These are phyloP conservation scores for Thunnus maccoyii DNA, from an alignment of 2,113 vertebrate species.

Conservation along the genomic window DNA sequence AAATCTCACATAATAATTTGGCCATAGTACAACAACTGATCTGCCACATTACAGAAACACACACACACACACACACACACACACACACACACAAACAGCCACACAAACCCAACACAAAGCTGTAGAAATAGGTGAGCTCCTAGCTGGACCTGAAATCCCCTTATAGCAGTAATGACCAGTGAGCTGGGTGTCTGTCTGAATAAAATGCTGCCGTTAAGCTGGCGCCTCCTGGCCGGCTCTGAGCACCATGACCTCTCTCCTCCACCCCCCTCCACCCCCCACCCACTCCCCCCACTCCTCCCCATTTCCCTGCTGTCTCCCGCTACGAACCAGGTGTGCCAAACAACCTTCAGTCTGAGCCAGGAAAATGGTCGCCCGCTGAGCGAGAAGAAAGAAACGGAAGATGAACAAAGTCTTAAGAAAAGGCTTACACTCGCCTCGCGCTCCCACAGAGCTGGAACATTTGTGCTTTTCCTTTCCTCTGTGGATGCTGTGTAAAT, in stretches of 20 bases:
- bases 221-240: constrained; percentile 48
- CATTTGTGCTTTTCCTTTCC: constrained; percentile 62
- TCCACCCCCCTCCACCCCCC: neutral
- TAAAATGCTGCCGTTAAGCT: constrained; percentile 65
- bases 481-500: constrained; percentile 70
- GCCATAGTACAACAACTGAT: neutral
- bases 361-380: constrained; percentile 62
- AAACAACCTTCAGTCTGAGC: constrained; percentile 63
- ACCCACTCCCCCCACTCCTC: neutral
- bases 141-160: constrained; percentile 57
- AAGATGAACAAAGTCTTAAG: constrained; percentile 67
- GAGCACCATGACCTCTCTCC: constrained; percentile 64
- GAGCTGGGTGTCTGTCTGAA: constrained; percentile 64
- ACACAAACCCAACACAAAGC: constrained; percentile 27
- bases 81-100: neutral
- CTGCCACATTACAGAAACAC: neutral
- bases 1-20: neutral
- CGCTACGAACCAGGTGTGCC: constrained; percentile 69
- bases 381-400: constrained; percentile 56
- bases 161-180: constrained; percentile 52
- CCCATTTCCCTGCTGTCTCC: constrained; percentile 52
- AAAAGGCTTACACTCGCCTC: constrained; percentile 47
- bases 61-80: neutral
- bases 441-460: constrained; percentile 55
- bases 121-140: constrained; percentile 47